Conservation (phyloP, 2,888 invertebrate genomes). For the Ochropacha duplaris region DNA sequence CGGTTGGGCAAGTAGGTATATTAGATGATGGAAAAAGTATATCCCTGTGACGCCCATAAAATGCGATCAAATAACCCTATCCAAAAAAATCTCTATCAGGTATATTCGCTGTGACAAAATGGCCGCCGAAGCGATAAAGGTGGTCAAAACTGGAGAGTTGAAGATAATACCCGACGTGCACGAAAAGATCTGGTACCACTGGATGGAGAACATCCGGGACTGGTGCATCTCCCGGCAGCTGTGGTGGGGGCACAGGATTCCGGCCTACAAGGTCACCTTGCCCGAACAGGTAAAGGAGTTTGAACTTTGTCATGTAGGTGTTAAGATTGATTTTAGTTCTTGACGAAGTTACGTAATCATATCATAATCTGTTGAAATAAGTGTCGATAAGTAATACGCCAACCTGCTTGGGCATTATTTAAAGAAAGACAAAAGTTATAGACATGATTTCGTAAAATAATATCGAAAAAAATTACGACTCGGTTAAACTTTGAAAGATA, state of each 20-base stretch:
- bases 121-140: constrained; percentile 93
- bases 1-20: no score
- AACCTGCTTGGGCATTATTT: no score
- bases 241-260: constrained; percentile 99
- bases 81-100: constrained; percentile 58
- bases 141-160: constrained; percentile 90
- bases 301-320: neutral
- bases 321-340: neutral
- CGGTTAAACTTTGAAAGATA: no score
- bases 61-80: no score
- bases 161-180: constrained; percentile 96
- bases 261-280: constrained; percentile 90
- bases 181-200: constrained; percentile 96
- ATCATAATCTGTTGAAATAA: no score
- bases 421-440: no score
- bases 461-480: no score
- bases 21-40: no score
- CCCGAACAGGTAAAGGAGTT: constrained; percentile 33
- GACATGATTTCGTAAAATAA: no score
- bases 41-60: no score
- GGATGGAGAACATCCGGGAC: constrained; percentile 98
- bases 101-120: constrained; percentile 94
- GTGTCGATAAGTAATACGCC: no score
- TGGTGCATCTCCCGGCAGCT: constrained; percentile 99
- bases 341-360: no score